Base-by-base conservation (phyloP, 2,113 vertebrate genomes). In the Sylvilagus bachmani region DNA sequence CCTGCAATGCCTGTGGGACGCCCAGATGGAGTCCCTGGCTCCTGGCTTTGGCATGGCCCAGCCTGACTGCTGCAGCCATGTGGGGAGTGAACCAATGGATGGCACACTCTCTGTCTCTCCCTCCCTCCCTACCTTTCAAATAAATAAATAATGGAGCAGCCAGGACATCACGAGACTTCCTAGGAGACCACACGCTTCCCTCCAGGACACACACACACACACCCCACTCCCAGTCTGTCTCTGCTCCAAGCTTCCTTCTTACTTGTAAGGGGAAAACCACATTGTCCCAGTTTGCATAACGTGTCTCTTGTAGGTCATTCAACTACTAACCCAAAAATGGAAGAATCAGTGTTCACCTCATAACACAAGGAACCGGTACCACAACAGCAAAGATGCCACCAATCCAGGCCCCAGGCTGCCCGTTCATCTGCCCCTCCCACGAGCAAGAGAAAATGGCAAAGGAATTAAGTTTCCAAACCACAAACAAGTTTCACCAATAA, bases 321-420 rank as follows among this genome's bases (percentile, higher is more conserved):
- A 85, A 9, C 44, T 66, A n/a, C 49, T 29, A 16, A 21, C 31
- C 75, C 10, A 31, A 79, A 31, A 82, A 0, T 77, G 21, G n/a
- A 94, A 86, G 64, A 78, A 77, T 79, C 83, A 87, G 61, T 77
- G 51, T 49, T 13, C 29, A 95, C 80, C 24, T 62, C 70, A 79
- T 13, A 53, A 38, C 75, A 79, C 61, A 84, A 93, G 44, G 31
- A 86, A 82, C 33, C 36, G 24, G 25, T 27, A 64, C 66, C 8
- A 62, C 22, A 55, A 87, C 88, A 66, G 51, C 73, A 90, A 88
- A 74, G 44, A 53, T 83, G 83, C 5, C 83, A 44, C 12, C 79
- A 93, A 78, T 95, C 12, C 79, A n/a, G n/a, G n/a, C n/a, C 21
- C 22, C 16, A 83, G 70, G 62, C n/a, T 58, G 64, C 11, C 12